These are phyloP conservation scores for Busseola fusca DNA, from an alignment of 2,888 invertebrate genomes.

Conservation along the genomic window DNA sequence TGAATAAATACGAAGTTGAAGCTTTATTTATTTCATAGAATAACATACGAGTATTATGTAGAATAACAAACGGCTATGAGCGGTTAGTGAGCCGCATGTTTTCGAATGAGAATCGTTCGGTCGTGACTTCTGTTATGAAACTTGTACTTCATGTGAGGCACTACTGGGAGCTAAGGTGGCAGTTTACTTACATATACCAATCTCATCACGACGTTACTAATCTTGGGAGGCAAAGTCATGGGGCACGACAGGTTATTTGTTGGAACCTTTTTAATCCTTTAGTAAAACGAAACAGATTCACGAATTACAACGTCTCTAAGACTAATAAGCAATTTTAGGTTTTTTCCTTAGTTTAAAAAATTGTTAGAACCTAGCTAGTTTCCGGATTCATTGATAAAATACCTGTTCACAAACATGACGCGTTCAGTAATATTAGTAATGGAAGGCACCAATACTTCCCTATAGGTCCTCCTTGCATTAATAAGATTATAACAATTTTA, in stretches of 20 bases:
- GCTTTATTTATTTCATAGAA: slow-evolving; percentile 30
- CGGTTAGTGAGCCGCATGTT: slow-evolving; percentile 8
- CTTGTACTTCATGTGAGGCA: background rate
- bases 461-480: background rate
- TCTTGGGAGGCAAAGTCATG: background rate
- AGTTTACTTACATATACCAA: background rate
- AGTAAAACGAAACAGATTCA: too few relatives aligned
- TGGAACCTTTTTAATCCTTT: too few relatives aligned
- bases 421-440: too few relatives aligned
- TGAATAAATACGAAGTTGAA: slow-evolving; percentile 29
- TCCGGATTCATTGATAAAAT: too few relatives aligned
- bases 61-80: slow-evolving; percentile 12
- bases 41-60: slow-evolving; percentile 29
- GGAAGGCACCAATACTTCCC: background rate
- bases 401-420: too few relatives aligned
- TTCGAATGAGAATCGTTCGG: slow-evolving; percentile 24
- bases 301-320: too few relatives aligned
- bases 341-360: too few relatives aligned
- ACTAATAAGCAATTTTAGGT: too few relatives aligned
- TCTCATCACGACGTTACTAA: background rate
- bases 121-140: slow-evolving; percentile 22
- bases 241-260: too few relatives aligned
- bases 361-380: background rate
- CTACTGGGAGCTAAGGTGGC: background rate
- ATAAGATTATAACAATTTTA: background rate